Base-by-base conservation (phyloP, 1,140 invertebrate genomes). In the Uloborus diversus region DNA sequence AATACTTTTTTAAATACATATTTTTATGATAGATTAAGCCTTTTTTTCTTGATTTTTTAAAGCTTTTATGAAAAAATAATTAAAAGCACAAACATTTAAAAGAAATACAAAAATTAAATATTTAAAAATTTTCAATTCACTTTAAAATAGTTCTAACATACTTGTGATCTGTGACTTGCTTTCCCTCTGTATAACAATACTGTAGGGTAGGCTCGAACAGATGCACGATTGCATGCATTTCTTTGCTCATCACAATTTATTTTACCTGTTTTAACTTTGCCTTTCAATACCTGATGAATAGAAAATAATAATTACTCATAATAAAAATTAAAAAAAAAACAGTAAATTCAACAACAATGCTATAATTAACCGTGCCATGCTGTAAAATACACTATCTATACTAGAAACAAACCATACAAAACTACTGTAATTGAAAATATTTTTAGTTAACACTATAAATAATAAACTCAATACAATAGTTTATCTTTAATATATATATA, bases 201-300 rank as follows among this genome's bases (percentile, higher is more conserved):
- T 13, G 89, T 88, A 1, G 91, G 91, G 84, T 91, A 91, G 7
- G 86, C 87, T 56, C 83, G 79, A 3, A 91, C 84, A 37, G 87
- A 87, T 27, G 88, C 88, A 68, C 86, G 79, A 3, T 84, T 80
- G 84, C 90, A 91, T 13, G 89, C 56, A 13, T 82, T 42, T 23
- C 82, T 82, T 73, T 88, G 85, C 25, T 83, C 65, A 33, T 91
- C 88, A 85, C 91, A 92, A 84, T 92, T 88, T 2, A 91, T 82
- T 85, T 89, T 90, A 11, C 88, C 90, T 42, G 88, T 85, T 66
- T 86, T 87, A 2, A 89, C 87, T 80, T 83, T 84, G n/a, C 87
- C 88, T 61, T 89, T 85, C 33, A 91, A 81, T 82, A 85, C 84
- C 89, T 91, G 81, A 13, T 85, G 81, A 69, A 37, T 56, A 85